Conservation (phyloP, 2,888 invertebrate genomes). For the Mesorhabditis sp. region DNA sequence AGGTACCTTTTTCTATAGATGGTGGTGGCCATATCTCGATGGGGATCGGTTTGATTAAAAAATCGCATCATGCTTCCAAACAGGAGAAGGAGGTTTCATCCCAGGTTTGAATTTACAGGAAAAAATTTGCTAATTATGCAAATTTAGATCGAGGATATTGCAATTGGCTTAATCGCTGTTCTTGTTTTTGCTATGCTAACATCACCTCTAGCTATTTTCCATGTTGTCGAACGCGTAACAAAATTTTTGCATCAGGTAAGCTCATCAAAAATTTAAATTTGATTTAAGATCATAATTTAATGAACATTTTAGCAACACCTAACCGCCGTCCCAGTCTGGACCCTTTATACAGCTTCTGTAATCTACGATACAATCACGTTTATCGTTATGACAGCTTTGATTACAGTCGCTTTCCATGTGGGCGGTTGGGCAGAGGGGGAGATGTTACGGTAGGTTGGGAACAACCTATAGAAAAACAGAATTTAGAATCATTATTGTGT, state of each 20-base stretch:
- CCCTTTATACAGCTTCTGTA: conserved; percentile 33
- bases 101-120: background rate
- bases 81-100: background rate
- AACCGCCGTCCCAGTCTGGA: conserved; percentile 34
- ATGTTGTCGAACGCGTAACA: conserved; percentile 35
- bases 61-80: background rate
- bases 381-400: background rate
- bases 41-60: background rate
- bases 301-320: conserved; percentile 31
- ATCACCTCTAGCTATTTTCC: conserved; percentile 26
- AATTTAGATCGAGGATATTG: conserved; percentile 8
- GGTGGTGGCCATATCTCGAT: background rate
- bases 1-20: background rate
- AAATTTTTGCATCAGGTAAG: conserved; percentile 41
- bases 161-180: background rate
- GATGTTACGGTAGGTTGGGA: background rate
- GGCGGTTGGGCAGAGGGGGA: background rate
- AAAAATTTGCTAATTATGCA: background rate
- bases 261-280: background rate
- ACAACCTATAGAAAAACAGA: background rate
- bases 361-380: background rate
- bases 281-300: background rate
- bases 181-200: conserved; percentile 26
- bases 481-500: conserved; percentile 21
- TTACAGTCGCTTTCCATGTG: background rate